Base-by-base conservation (phyloP, 2,113 vertebrate genomes). In the Corynorhinus townsendii region DNA sequence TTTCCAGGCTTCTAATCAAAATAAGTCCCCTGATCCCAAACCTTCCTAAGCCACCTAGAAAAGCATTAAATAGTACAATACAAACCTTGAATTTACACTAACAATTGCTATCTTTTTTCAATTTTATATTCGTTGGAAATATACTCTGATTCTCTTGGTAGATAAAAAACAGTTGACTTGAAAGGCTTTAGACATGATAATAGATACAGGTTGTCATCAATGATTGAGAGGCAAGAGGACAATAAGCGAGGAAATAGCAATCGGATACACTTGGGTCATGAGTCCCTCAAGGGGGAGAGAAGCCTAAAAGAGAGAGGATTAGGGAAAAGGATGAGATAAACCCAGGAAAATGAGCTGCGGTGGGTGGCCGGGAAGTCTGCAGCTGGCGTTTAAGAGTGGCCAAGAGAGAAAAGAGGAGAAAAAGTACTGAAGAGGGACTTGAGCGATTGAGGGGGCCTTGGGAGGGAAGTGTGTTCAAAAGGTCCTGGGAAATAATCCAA, bases 401-500 rank as follows among this genome's bases (percentile, higher is more conserved):
- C 93, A 95, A 96, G 89, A 79, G 40, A 94, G 82, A 66, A 52
- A 43, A 86, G 85, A 72, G 40, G 66, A 81, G 19, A 89, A 71
- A 84, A 83, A 95, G 80, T 22, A 59, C 68, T 89, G 49, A 89
- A 96, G 92, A 94, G 92, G 85, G 40, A 28, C 94, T 79, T 54
- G 72, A 89, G 91, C 86, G 89, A 82, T 15, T 22, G 71, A 86
- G 82, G 66, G 47, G 45, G 80, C 73, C 90, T 43, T 73, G 83
- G 76, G 82, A 95, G 59, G 87, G 28, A 91, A 86, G 62, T 26
- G 59, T 88, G 47, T 95, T 95, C 96, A 97, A 93, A 95, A 97
- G 94, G 85, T 80, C 93, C 96, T 96, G 96, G 96, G 97, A 97
- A 94, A 54, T 22, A 72, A 75, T 96, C 97, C 96, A 96, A 95